A percentile compares a stretch with the other conserved stretches of the same genome.
Conservation (phyloP, 2,113 vertebrate species). For the Pedionomus torquatus region DNA sequence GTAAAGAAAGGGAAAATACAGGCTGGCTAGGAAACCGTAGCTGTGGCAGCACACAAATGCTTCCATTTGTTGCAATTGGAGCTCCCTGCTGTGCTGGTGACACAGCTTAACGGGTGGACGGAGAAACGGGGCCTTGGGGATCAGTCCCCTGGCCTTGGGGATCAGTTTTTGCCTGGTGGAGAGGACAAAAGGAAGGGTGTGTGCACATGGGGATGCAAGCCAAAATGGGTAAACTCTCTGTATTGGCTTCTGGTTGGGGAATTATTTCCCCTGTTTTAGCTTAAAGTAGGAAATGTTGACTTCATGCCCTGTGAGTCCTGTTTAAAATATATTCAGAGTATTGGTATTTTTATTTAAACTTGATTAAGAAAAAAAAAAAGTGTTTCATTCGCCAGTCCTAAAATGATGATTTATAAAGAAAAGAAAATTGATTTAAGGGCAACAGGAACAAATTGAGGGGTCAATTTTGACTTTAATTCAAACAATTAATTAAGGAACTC, state of each 20-base stretch:
- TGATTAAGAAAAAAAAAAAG: not conserved
- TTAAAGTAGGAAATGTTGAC: not conserved
- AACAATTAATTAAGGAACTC: conserved; percentile 68
- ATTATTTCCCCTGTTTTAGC: not conserved
- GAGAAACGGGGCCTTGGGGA: not conserved
- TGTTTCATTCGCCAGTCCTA: not conserved
- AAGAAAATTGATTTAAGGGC: conserved; percentile 50
- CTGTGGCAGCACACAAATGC: not conserved
- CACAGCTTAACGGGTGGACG: not conserved
- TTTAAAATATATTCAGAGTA: not conserved
- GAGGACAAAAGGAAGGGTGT: not conserved
- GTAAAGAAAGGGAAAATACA: not conserved
- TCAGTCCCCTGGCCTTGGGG: not conserved
- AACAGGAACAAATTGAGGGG: conserved; percentile 36
- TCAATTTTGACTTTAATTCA: conserved; percentile 59
- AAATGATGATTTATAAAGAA: conserved; percentile 1
- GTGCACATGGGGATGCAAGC: rapidly evolving
- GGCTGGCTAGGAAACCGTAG: not conserved
- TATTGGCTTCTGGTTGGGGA: not conserved
- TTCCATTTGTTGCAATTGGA: not conserved
- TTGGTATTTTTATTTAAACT: not conserved
- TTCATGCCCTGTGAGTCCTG: not conserved
- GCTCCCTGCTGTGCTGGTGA: not conserved
- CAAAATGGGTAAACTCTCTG: rapidly evolving
- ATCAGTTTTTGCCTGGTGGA: not conserved